phyloP scores from a whole-genome alignment of 2,113 vertebrate genomes.

The Scytalopus superciliaris region DNA sequence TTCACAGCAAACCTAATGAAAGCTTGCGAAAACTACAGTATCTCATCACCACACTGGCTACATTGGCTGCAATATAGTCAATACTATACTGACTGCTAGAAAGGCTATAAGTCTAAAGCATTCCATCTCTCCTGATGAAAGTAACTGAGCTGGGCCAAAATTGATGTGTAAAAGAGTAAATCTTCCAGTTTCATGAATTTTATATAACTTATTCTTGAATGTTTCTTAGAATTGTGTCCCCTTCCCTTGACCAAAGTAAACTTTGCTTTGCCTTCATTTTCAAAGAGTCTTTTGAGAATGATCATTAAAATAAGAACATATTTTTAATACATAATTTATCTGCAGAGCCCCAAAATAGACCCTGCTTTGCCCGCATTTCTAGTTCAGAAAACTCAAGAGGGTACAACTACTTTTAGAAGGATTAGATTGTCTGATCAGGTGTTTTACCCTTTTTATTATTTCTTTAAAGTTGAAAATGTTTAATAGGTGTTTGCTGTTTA shows the following conservation, averaged over 20 bases:
- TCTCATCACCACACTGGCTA: conserved; percentile 46
- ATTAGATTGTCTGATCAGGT: neutral
- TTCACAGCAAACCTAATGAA: conserved; percentile 61
- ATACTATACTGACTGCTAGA: neutral
- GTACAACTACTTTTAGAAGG: neutral
- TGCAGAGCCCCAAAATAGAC: neutral
- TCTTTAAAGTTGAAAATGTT: neutral
- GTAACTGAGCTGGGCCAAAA: conserved; percentile 20
- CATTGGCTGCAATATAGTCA: conserved; percentile 41
- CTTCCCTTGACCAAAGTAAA: conserved; percentile 14
- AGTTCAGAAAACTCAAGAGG: neutral
- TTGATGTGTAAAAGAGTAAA: neutral
- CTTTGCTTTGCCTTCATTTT: conserved; percentile 18
- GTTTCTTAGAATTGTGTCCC: conserved; percentile 9
- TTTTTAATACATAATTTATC: conserved; percentile 38
- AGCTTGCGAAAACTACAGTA: conserved; percentile 40
- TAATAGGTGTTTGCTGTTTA: neutral
- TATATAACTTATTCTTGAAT: neutral
- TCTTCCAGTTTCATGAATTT: neutral
- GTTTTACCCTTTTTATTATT: neutral
- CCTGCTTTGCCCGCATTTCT: neutral
- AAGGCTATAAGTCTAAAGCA: conserved; percentile 25
- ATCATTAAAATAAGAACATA: conserved; percentile 24
- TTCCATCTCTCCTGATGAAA: conserved; percentile 39
- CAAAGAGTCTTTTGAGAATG: conserved; percentile 29